Evolutionary conservation across 2,888 invertebrate species (phyloP), one percentile per base, ranked within the genome.

Genomic region (Caenorhabditis sp.): DNA sequence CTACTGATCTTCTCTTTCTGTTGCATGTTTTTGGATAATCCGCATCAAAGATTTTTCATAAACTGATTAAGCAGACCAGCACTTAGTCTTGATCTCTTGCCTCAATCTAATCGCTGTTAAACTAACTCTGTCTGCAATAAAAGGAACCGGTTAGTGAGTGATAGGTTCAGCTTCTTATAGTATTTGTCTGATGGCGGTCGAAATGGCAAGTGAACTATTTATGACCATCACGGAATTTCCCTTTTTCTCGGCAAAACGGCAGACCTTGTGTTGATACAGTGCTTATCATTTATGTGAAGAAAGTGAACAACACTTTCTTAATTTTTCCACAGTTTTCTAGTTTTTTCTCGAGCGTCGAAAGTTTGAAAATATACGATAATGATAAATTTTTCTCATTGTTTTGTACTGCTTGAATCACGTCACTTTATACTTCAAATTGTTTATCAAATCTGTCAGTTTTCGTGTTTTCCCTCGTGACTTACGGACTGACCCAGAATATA

Each of bases 221-320:
- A 74, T 74, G 60, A 74, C 74, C 60, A 67, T 74, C 74, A 74
- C 74, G 72, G 72, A 65, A 62, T 58, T 58, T 50, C 40, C 56
- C 61, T 40, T 40, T n/a, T 55, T 44, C 22, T 40, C 22, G 4
- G 18, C 44, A n/a, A 44, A 44, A 44, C 5, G 3, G 24, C 18
- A 47, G 20, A 47, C 47, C 47, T 47, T 24, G 15, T 24, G 20
- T 24, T 67, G 67, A 67, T 67, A 67, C 56, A 26, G 56, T 53
- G 13, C 58, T 58, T 58, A 58, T 58, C 58, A 50, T 50, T 69
- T 4, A 28, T 47, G 44, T 56, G 56, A 9, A n/a, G n/a, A n/a
- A 40, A 32, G 55, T 44, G 3, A 47, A 9, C 11, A 20, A 18
- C 47, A 47, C 58, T 50, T 18, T 58, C 24, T 20, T 9, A 15